These are phyloP conservation scores for Macropus fuliginosus DNA, from an alignment of 2,797 vertebrate genomes.

Conservation along the genomic window DNA sequence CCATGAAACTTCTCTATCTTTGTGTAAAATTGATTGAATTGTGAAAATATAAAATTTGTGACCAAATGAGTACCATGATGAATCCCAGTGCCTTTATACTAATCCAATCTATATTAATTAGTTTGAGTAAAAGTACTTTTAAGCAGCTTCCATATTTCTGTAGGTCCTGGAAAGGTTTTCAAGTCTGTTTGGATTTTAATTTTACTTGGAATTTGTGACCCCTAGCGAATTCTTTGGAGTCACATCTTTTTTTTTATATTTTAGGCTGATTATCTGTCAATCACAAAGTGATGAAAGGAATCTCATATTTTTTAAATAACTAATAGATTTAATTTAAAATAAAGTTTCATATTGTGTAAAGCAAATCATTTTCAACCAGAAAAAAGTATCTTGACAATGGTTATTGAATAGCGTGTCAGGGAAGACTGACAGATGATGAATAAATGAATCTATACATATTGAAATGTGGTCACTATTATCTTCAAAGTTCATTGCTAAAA, in stretches of 20 bases:
- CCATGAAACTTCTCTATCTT: background rate
- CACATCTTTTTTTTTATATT: background rate
- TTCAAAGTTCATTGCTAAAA: slow-evolving; percentile 17
- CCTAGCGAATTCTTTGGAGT: background rate
- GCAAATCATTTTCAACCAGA: slow-evolving; percentile 9
- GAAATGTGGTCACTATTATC: background rate
- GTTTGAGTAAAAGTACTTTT: background rate
- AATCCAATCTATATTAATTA: background rate
- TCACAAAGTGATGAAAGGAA: background rate
- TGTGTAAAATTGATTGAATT: background rate
- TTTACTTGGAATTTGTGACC: background rate
- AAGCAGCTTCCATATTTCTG: background rate
- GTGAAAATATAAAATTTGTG: background rate
- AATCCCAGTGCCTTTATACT: background rate
- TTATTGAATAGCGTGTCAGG: background rate
- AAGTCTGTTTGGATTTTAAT: slow-evolving; percentile 38
- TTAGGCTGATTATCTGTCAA: background rate
- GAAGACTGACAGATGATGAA: slow-evolving; percentile 12
- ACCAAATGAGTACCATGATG: no score
- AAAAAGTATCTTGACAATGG: background rate
- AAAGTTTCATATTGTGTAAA: background rate
- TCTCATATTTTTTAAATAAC: background rate
- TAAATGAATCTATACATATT: slow-evolving; percentile 9
- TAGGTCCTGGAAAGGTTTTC: background rate
- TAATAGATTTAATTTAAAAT: background rate